Evolutionary conservation across 2,113 vertebrate species (phyloP), one percentile per base, ranked within the genome.

Genomic region (Apistogramma diplotaenia): DNA sequence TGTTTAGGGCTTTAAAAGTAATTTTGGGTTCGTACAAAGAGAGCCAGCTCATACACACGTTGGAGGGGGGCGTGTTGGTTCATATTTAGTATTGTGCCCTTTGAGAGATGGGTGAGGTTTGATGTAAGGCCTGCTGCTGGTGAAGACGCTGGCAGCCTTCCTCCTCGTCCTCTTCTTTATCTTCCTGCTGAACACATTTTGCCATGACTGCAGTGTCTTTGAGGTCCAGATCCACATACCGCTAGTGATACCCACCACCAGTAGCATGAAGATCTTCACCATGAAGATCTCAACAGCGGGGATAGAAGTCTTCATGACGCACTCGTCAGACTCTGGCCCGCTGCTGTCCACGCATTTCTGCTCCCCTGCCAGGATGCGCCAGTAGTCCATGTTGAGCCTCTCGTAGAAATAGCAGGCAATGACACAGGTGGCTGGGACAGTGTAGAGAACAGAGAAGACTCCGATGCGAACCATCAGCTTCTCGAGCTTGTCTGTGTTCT

Each of bases 181-280:
- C 85, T 97, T 95, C 79, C 96, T 95, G 91, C 97, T 97, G 82
- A 97, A 99, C 31, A 99, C 96, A 0, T 96, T 96, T 92, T 99
- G 98, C 98, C 98, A 99, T 8, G 98, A 98, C 77, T 99, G 98
- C 83, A 99, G 93, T 0, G 98, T 99, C 93, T 99, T 99, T 80
- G 97, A 97, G 33, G 98, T 99, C 98, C 98, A 99, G 92, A 99
- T 96, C 98, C 98, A 99, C 96, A 99, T 96, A 37, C 98, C 98
- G 12, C 98, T 99, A 19, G 98, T 99, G 91, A 99, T 98, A 73
- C 98, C 98, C 92, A 99, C 98, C 61, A 99, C 97, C 86, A 99
- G 77, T 35, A 98, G 92, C 98, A 99, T 99, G 89, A 98, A 98
- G 55, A 98, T 95, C 93, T 99, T 99, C 53, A 99, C 96, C 97